phyloP scores from a whole-genome alignment of 2,113 vertebrate species.

The Cavia aperea region DNA sequence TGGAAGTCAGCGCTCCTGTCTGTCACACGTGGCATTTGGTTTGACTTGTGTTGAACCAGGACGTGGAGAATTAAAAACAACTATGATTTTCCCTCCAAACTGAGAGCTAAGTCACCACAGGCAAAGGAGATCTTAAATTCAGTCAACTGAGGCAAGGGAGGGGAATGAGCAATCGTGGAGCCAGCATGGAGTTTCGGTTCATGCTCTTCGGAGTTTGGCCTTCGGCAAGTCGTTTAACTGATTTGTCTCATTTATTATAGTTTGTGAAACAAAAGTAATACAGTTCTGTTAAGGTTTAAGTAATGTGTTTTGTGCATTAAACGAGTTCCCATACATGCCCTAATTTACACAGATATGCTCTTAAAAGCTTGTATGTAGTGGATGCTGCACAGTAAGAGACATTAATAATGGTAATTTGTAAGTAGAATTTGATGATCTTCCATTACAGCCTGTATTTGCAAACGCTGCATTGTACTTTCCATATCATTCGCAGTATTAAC shows the following conservation, averaged over 20 bases:
- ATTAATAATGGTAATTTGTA: neutral
- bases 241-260: neutral
- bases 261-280: slow-evolving; percentile 2
- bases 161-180: neutral
- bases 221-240: neutral
- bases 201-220: neutral
- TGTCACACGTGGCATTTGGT: slow-evolving; percentile 35
- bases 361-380: neutral
- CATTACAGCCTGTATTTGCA: neutral
- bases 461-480: neutral
- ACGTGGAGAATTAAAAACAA: neutral
- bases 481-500: neutral
- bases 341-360: neutral
- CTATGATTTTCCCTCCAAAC: neutral
- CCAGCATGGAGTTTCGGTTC: neutral
- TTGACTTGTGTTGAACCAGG: slow-evolving; percentile 29
- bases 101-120: neutral
- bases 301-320: neutral
- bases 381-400: neutral
- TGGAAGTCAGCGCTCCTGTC: slow-evolving; percentile 50
- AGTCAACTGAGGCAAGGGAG: neutral
- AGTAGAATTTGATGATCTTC: neutral
- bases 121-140: neutral
- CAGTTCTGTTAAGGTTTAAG: slow-evolving; percentile 3
- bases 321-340: neutral